These are phyloP conservation scores for Pampusana beccarii DNA, from an alignment of 2,113 vertebrate species.

Conservation along the genomic window DNA sequence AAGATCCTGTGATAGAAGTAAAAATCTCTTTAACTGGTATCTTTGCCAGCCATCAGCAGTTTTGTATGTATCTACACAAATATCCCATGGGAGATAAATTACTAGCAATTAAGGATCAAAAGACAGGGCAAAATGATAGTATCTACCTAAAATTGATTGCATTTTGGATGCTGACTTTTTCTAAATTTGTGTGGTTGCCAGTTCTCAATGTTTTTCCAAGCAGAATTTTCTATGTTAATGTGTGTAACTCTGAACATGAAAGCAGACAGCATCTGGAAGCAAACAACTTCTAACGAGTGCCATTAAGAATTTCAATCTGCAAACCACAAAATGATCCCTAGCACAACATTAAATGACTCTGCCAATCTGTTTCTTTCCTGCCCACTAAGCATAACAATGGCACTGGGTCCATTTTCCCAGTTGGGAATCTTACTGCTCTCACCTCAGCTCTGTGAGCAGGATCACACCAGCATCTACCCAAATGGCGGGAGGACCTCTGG, in stretches of 20 bases:
- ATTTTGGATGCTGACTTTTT: neutral
- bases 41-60: neutral
- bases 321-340: neutral
- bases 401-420: neutral
- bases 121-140: neutral
- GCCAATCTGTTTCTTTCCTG: slow-evolving; percentile 20
- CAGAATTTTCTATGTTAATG: neutral
- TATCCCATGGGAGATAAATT: neutral
- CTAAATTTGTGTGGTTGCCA: neutral
- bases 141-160: neutral
- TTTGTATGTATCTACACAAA: neutral
- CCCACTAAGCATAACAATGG: neutral
- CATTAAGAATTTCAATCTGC: slow-evolving; percentile 23
- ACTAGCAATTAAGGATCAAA: neutral
- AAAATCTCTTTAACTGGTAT: neutral
- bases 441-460: neutral
- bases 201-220: neutral
- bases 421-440: neutral
- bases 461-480: neutral
- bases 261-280: slow-evolving; percentile 32
- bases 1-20: neutral
- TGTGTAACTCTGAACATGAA: neutral
- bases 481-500: neutral
- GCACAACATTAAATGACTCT: neutral
- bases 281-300: neutral